Evolutionary conservation across 1,140 invertebrate genomes (phyloP), one percentile per base, ranked within the genome.

Genomic region (Melipona quadrifasciata): DNA sequence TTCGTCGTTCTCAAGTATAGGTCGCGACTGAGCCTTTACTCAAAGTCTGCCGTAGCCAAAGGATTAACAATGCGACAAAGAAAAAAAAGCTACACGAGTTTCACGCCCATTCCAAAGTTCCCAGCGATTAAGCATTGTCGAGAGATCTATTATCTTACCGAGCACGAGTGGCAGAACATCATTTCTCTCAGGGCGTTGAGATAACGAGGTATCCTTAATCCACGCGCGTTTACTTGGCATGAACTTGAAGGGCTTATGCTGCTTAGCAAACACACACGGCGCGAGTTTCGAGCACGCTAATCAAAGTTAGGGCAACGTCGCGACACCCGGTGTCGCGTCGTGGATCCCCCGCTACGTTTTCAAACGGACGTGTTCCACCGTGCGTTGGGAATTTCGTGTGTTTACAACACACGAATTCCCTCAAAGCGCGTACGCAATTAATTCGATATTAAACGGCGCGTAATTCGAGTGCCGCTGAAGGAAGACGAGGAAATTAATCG

Each of bases 181-280:
- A 24, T 75, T 31, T 67, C 80, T 65, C 74, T 47, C 39, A 47
- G 24, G 39, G 64, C 19, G 55, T 34, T 34, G 34, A 51, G 82
- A 84, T 84, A 84, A 84, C 75, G 17, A 51, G 47, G 53, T 24
- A 55, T 51, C 65, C 82, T 84, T 81, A 81, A 85, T 68, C 57
- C 67, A n/a, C 8, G 8, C 14, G 19, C 34, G 78, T 85, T 84
- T 47, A 53, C 82, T 79, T 53, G 68, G 16, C 75, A 16, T 14
- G 24, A 58, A 74, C 77, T 84, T 71, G 16, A 31, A 31, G 31
- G 27, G 65, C 70, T 84, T 68, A 68, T 80, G 80, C 73, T 70
- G 65, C 82, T 82, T 76, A 82, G 80, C 65, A 82, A 85, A 82
- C 53, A 76, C 65, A 64, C 10, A 14, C 19, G n/a, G n/a, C n/a